These are phyloP conservation scores for Drosophila nigrodunni DNA, from an alignment of 1,140 invertebrate genomes.

Conservation along the genomic window DNA sequence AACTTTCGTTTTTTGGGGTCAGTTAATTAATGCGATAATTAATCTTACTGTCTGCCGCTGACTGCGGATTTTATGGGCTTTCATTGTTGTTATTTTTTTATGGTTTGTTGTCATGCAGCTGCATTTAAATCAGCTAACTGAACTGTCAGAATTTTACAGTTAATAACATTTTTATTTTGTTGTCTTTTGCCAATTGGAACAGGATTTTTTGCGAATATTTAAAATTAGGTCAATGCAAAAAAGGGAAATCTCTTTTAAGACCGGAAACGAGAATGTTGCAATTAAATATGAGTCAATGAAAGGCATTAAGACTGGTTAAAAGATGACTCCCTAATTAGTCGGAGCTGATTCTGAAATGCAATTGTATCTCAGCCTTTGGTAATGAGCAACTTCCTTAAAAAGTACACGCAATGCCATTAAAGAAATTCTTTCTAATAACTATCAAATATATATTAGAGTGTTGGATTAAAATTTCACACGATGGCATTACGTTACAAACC, in stretches of 20 bases:
- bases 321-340: slow-evolving; percentile 5
- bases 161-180: slow-evolving; percentile 47
- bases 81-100: slow-evolving; percentile 40
- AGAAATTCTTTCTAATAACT: slow-evolving; percentile 12
- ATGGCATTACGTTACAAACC: neutral
- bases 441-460: slow-evolving; percentile 23
- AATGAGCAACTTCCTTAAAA: slow-evolving; percentile 35
- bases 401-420: slow-evolving; percentile 18
- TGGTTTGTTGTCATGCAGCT: slow-evolving; percentile 44
- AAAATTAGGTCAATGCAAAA: slow-evolving; percentile 56
- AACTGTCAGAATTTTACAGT: slow-evolving; percentile 80
- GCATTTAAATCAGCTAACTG: slow-evolving; percentile 77
- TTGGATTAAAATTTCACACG: slow-evolving; percentile 22
- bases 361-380: neutral
- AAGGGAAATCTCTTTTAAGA: slow-evolving; percentile 47
- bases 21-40: slow-evolving; percentile 82
- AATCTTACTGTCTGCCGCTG: slow-evolving; percentile 65
- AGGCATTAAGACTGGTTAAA: neutral
- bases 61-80: slow-evolving; percentile 40
- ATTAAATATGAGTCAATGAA: slow-evolving; percentile 20
- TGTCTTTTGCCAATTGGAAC: slow-evolving; percentile 17
- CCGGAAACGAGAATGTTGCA: slow-evolving; percentile 16
- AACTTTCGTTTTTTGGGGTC: slow-evolving; percentile 80
- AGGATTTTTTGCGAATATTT: slow-evolving; percentile 25
- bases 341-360: neutral